Percentiles rank a stretch among this genome's conserved stretches.
phyloP scores from a whole-genome alignment of 2,888 invertebrate genomes.

The Ariolimax columbianus region DNA sequence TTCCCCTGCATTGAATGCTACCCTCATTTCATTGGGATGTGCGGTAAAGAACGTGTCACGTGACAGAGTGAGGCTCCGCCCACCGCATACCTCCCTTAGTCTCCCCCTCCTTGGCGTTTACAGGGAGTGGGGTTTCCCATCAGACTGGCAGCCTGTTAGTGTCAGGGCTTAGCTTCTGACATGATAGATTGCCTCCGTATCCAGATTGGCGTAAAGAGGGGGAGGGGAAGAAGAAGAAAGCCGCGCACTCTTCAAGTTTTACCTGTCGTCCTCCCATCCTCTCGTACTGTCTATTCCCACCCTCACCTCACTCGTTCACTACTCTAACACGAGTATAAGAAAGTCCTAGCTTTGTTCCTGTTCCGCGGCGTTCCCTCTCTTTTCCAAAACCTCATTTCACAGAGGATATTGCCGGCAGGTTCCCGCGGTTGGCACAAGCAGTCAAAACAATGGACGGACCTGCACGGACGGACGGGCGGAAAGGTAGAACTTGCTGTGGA shows the following conservation, averaged over 20 bases:
- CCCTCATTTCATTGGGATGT: background rate
- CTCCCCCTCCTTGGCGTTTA: slow-evolving; percentile 33
- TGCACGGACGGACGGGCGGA: background rate
- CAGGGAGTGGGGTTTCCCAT: slow-evolving; percentile 48
- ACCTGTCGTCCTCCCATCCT: slow-evolving; percentile 14
- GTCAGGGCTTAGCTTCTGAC: slow-evolving; percentile 73
- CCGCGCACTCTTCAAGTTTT: background rate
- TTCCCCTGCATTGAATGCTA: background rate
- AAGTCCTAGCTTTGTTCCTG: background rate
- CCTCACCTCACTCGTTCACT: background rate
- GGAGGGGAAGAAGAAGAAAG: background rate
- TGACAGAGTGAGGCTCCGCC: slow-evolving; percentile 33
- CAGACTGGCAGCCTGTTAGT: slow-evolving; percentile 74
- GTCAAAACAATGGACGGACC: slow-evolving; percentile 37
- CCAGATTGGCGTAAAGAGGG: slow-evolving; percentile 57
- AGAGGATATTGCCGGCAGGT: background rate
- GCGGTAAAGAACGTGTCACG: slow-evolving; percentile 5
- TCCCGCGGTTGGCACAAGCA: background rate
- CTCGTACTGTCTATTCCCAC: background rate
- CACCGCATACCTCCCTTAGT: slow-evolving; percentile 41
- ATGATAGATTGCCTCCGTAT: slow-evolving; percentile 73
- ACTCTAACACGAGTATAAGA: background rate
- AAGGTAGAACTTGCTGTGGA: background rate
- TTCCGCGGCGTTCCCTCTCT: background rate
- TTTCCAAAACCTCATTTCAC: slow-evolving; percentile 1